Evolutionary conservation across 2,888 invertebrate species (phyloP), one percentile per base, ranked within the genome.

Genomic region (Drosophila borborema): DNA sequence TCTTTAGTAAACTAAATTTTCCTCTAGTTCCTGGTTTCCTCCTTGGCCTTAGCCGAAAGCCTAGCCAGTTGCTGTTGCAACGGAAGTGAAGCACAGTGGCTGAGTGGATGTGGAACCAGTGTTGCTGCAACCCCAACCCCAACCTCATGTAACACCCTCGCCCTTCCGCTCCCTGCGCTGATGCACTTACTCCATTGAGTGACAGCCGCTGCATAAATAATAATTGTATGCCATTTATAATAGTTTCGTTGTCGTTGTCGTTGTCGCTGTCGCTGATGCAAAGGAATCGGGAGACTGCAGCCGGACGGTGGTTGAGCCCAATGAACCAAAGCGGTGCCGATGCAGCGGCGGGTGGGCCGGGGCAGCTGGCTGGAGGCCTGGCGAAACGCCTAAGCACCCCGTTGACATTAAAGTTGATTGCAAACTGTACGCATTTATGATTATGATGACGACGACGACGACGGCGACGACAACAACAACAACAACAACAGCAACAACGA

Each of bases 341-440:
- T 53, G 51, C 49, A 49, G n/a, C 49, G 8, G n/a, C 23, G 16
- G 16, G 12, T 41, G 14, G 8, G 10, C 5, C 1, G 10, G 18
- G 8, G 9, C 9, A 23, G 6, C 4, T 20, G 10, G 16, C 0
- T 12, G 38, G 23, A 23, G 31, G 31, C 12, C 6, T 43, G 61
- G 74, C 66, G 67, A 67, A 65, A 51, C 53, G 64, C 41, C 66
- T 73, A 79, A 80, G 80, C 77, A 77, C 80, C 80, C 80, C 77
- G 74, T 80, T 77, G 80, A 80, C 83, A 85, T 87, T 87, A 81
- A 85, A 86, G 83, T 83, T 85, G 85, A 85, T 85, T 88, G 88
- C 85, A 83, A 85, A 86, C 88, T 88, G 86, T 85, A 88, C 85
- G 88, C 88, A 80, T 88, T 88, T 86, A 81, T 80, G 77, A 70